Conservation (phyloP, 2,113 vertebrate genomes). For the Puntigrus tetrazona region DNA sequence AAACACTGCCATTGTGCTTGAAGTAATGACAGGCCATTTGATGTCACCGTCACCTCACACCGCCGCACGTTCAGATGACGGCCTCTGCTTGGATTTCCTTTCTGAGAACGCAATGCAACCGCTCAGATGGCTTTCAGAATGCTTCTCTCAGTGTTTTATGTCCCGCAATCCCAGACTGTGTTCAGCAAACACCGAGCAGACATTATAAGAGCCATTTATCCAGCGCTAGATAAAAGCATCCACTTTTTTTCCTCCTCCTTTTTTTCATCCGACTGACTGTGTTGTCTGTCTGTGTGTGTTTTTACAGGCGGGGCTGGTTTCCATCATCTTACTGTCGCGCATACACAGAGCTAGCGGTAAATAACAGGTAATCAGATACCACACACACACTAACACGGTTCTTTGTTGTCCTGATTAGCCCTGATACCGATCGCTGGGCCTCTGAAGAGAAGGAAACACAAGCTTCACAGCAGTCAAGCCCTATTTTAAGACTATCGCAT, state of each 20-base stretch:
- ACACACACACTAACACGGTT: constrained; percentile 38
- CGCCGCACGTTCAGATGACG: background rate
- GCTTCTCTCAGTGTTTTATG: background rate
- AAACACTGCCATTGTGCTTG: constrained; percentile 11
- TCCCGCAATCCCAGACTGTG: background rate
- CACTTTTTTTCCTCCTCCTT: background rate
- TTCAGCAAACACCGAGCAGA: background rate
- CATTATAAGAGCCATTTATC: background rate
- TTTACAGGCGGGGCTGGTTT: constrained; percentile 93
- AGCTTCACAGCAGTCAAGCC: constrained; percentile 37
- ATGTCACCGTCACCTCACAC: background rate
- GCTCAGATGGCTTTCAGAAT: background rate
- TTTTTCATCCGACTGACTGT: background rate
- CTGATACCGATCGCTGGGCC: constrained; percentile 50
- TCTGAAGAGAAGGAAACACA: constrained; percentile 46
- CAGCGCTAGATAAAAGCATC: background rate
- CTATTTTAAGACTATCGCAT: constrained; percentile 43
- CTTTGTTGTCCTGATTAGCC: constrained; percentile 52
- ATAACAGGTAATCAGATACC: constrained; percentile 75
- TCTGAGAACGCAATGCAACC: background rate
- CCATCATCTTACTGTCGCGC: constrained; percentile 87
- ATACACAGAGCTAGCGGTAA: constrained; percentile 81
- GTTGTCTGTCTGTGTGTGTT: constrained; percentile 39
- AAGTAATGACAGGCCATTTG: background rate
- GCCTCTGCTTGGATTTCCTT: background rate